A percentile compares a stretch with the other conserved stretches of the same genome.
These are phyloP conservation scores for Scaeva pyrastri DNA, from an alignment of 2,888 invertebrate species.

Conservation along the genomic window DNA sequence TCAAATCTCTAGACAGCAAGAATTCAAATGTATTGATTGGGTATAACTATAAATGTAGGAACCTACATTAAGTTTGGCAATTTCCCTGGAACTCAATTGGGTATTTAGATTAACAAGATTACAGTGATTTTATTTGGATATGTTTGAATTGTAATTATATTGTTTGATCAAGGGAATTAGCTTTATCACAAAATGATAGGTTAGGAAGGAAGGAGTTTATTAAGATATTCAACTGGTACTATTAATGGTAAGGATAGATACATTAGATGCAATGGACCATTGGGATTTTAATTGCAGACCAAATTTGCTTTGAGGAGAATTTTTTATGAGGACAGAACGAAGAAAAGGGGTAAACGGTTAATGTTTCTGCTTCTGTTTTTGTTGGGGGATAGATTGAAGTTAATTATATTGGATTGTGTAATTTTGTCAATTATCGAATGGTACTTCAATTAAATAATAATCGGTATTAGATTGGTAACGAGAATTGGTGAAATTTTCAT, in stretches of 20 bases:
- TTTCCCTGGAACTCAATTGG: neutral
- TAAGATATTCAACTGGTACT: conserved; percentile 20
- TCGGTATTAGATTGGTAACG: no score
- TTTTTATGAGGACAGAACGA: neutral
- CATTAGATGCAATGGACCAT: neutral
- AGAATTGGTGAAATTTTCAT: no score
- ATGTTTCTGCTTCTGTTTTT: no score
- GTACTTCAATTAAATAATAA: no score
- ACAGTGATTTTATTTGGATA: no score
- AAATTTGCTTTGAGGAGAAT: neutral
- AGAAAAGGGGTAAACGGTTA: neutral
- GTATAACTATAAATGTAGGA: neutral
- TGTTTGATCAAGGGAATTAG: conserved; percentile 1
- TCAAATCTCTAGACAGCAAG: neutral
- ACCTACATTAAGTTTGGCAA: neutral
- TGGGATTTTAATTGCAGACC: neutral
- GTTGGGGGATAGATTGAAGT: no score
- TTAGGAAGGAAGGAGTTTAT: no score
- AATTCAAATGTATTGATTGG: neutral
- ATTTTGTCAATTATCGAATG: no score
- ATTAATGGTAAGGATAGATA: neutral
- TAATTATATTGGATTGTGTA: no score
- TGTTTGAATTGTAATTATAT: conserved; percentile 6
- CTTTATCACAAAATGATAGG: neutral
- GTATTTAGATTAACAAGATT: neutral